These are phyloP conservation scores for Idaea dimidiata DNA, from an alignment of 2,888 invertebrate genomes.

Conservation along the genomic window DNA sequence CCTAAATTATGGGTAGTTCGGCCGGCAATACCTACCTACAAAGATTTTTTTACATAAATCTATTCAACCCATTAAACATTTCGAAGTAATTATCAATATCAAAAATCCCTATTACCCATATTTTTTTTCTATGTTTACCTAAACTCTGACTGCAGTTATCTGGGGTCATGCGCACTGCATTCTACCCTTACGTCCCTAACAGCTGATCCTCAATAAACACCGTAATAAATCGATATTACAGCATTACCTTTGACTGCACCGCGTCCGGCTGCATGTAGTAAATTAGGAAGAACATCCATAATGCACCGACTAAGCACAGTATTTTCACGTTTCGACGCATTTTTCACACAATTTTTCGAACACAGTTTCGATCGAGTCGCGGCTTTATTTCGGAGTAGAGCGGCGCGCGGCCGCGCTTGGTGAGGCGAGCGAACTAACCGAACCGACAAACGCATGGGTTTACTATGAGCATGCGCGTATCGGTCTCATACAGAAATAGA, in stretches of 20 bases:
- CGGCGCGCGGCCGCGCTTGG: slow-evolving; percentile 76
- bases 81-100: too few species aligned
- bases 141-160: slow-evolving; percentile 9
- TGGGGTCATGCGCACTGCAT: slow-evolving; percentile 63
- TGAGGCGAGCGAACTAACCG: slow-evolving; percentile 57
- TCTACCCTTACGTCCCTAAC: slow-evolving; percentile 40
- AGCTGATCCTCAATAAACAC: slow-evolving; percentile 55
- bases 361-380: slow-evolving; percentile 40
- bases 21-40: too few species aligned
- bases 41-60: too few species aligned
- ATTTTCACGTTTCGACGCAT: slow-evolving; percentile 76
- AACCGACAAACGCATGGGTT: slow-evolving; percentile 40
- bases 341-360: slow-evolving; percentile 30
- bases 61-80: too few species aligned
- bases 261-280: slow-evolving; percentile 75
- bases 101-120: too few species aligned
- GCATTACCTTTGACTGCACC: slow-evolving; percentile 58
- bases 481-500: neutral
- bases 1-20: too few species aligned
- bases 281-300: slow-evolving; percentile 72
- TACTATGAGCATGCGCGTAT: slow-evolving; percentile 64
- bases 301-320: slow-evolving; percentile 62
- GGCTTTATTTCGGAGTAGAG: slow-evolving; percentile 41
- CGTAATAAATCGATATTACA: slow-evolving; percentile 23
- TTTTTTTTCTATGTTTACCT: neutral